Conservation (phyloP, 1,140 invertebrate species). For the Drosophila ogumai region DNA sequence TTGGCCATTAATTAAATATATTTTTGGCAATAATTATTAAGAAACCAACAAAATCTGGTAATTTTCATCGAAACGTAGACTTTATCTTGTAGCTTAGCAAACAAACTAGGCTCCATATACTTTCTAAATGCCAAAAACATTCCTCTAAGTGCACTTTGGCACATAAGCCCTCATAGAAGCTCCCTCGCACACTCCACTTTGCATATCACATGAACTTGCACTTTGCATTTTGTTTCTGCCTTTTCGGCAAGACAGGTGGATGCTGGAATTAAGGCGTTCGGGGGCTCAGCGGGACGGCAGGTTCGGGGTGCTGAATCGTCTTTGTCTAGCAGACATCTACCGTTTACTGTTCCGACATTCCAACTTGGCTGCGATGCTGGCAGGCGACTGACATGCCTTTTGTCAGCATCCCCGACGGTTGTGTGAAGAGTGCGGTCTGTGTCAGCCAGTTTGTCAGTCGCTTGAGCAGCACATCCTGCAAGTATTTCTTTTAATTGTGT, state of each 20-base stretch:
- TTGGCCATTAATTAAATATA: neutral
- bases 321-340: slow-evolving; percentile 74
- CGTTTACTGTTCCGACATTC: slow-evolving; percentile 76
- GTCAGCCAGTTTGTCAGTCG: slow-evolving; percentile 50
- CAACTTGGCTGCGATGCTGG: slow-evolving; percentile 60
- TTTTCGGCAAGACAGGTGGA: slow-evolving; percentile 54
- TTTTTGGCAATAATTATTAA: neutral
- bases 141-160: slow-evolving; percentile 10
- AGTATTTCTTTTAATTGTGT: slow-evolving; percentile 24
- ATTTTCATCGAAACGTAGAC: neutral
- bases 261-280: slow-evolving; percentile 12
- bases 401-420: slow-evolving; percentile 50
- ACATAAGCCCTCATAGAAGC: slow-evolving; percentile 21
- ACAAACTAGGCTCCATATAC: too few species aligned
- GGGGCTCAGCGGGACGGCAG: neutral
- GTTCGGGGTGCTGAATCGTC: slow-evolving; percentile 30
- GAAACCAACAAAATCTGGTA: too few species aligned
- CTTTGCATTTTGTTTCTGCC: slow-evolving; percentile 59
- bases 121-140: neutral
- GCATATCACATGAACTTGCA: slow-evolving; percentile 80
- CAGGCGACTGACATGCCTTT: slow-evolving; percentile 62
- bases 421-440: slow-evolving; percentile 51
- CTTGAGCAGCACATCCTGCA: slow-evolving; percentile 14
- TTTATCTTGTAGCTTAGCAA: neutral
- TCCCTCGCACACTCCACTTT: slow-evolving; percentile 62